Conservation (phyloP, 2,113 vertebrate genomes). For the Rattus rattus region DNA sequence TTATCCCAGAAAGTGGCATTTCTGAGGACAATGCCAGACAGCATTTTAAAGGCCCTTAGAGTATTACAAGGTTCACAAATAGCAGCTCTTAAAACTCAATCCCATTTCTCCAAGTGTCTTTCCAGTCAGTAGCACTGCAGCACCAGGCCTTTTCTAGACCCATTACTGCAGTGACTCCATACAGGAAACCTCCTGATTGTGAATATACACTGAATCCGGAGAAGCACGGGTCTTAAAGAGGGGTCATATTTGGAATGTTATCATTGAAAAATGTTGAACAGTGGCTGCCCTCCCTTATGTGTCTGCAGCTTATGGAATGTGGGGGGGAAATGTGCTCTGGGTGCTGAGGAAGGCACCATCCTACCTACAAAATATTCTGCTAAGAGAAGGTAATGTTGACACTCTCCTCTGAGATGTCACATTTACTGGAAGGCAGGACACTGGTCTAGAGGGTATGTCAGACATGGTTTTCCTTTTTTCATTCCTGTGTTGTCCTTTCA, state of each 20-base stretch:
- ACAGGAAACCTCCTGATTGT: background rate
- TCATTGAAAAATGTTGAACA: background rate
- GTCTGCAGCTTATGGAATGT: background rate
- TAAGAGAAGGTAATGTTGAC: background rate
- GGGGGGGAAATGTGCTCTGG: background rate
- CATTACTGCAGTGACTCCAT: background rate
- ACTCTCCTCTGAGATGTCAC: background rate
- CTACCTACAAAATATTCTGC: accelerated
- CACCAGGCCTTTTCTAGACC: background rate
- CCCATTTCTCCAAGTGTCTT: background rate
- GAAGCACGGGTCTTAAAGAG: background rate
- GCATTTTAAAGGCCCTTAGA: background rate
- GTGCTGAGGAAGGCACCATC: accelerated
- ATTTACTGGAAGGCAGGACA: background rate
- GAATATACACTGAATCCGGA: background rate
- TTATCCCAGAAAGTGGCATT: background rate
- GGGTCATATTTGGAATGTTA: background rate
- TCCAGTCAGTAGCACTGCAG: background rate
- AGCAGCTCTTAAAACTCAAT: background rate
- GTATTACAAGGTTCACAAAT: background rate
- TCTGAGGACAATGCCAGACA: background rate
- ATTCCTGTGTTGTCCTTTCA: constrained; percentile 45
- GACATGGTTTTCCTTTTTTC: background rate
- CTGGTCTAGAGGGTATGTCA: background rate
- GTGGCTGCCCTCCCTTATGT: background rate